Percentiles rank a stretch among this genome's conserved stretches.
phyloP scores from a whole-genome alignment of 2,113 vertebrate species.

The Strigops habroptila region DNA sequence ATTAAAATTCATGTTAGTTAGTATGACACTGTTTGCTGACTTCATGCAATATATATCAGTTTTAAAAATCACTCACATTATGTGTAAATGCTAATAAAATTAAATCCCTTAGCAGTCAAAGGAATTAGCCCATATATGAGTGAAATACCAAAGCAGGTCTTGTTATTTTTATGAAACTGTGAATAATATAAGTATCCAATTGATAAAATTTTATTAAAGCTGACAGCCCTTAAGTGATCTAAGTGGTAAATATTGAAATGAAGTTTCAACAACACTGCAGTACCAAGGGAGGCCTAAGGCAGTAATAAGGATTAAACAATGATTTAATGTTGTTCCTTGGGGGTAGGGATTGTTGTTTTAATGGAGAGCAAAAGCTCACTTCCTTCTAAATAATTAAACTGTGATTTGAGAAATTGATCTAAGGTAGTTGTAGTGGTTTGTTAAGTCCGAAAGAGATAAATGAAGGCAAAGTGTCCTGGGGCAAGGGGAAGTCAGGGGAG shows the following conservation, averaged over 20 bases:
- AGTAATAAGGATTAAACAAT: slow-evolving; percentile 80
- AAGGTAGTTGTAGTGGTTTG: slow-evolving; percentile 79
- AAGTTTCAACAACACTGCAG: slow-evolving; percentile 72
- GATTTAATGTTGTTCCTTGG: slow-evolving; percentile 73
- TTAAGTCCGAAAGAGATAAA: slow-evolving; percentile 76
- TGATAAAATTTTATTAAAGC: slow-evolving; percentile 85
- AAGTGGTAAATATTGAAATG: slow-evolving; percentile 88
- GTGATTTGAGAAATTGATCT: slow-evolving; percentile 74
- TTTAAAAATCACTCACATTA: slow-evolving; percentile 41
- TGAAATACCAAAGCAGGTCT: slow-evolving; percentile 74
- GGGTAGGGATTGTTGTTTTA: slow-evolving; percentile 61
- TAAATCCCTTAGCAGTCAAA: slow-evolving; percentile 76
- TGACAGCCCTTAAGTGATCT: slow-evolving; percentile 89
- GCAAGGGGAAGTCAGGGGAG: slow-evolving; percentile 55
- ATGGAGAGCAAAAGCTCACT: slow-evolving; percentile 63
- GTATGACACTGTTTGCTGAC: not conserved
- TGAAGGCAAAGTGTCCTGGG: slow-evolving; percentile 67
- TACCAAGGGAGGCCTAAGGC: slow-evolving; percentile 69
- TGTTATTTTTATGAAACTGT: slow-evolving; percentile 81
- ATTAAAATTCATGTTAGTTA: slow-evolving; percentile 12
- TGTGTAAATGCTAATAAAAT: slow-evolving; percentile 73
- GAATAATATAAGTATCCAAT: slow-evolving; percentile 87
- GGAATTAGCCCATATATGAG: slow-evolving; percentile 70
- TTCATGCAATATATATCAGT: not conserved
- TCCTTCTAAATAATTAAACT: slow-evolving; percentile 83